phyloP scores from a whole-genome alignment of 2,797 vertebrate genomes.

The Silurus aristotelis region DNA sequence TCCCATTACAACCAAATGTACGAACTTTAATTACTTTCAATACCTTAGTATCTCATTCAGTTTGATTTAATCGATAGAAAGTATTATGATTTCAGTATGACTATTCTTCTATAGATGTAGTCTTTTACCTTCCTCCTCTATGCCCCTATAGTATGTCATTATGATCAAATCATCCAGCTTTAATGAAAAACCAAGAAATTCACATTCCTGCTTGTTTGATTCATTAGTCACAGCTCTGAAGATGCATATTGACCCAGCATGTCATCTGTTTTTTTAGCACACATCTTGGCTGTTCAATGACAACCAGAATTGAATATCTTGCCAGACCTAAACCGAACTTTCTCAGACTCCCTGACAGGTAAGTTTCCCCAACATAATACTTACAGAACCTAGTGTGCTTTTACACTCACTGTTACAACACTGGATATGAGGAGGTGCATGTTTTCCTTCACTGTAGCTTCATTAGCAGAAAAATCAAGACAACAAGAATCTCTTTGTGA shows the following conservation, averaged over 20 bases:
- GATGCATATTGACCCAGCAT: background rate
- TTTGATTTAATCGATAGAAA: background rate
- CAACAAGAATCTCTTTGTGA: background rate
- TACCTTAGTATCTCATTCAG: background rate
- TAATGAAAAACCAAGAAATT: background rate
- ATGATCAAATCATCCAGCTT: background rate
- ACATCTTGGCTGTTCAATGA: slow-evolving; percentile 60
- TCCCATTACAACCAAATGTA: background rate
- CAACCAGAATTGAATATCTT: slow-evolving; percentile 60
- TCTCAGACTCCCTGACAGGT: slow-evolving; percentile 71
- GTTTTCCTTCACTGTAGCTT: background rate
- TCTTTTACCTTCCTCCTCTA: background rate
- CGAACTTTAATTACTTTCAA: background rate
- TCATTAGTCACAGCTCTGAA: background rate
- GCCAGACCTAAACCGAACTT: slow-evolving; percentile 66
- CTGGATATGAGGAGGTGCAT: background rate
- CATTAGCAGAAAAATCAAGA: background rate
- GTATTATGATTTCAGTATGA: background rate
- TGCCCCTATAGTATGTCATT: background rate
- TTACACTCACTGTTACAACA: background rate
- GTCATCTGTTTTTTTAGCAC: background rate
- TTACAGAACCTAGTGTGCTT: too few species aligned
- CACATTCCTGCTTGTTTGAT: background rate
- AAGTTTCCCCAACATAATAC: background rate
- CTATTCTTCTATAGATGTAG: background rate